Base-by-base conservation (phyloP, 2,888 invertebrate genomes). In the Ligdia adustata region DNA sequence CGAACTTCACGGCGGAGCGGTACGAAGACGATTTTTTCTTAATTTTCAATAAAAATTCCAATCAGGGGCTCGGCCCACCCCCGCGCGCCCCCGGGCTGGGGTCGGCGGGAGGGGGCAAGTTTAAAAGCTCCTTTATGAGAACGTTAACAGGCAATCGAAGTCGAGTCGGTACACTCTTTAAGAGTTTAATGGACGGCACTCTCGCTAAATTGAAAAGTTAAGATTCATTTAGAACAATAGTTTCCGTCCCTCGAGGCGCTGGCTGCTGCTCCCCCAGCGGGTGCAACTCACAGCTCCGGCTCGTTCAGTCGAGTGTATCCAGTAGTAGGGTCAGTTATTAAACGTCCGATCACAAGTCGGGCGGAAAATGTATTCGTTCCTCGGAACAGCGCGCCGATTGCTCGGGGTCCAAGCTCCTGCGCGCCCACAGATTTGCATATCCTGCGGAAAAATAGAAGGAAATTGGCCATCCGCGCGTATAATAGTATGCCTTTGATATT, bases 61-160 rank as follows among this genome's bases (percentile, higher is more conserved):
- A 54, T 54, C 49, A 54, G 40, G 29, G n/a, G n/a, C n/a, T n/a
- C n/a, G n/a, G n/a, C n/a, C n/a, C n/a, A n/a, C n/a, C n/a, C n/a
- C n/a, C n/a, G 34, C 16, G 40, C 32, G 11, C 5, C 20, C 22
- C 24, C 0, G 1, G n/a, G n/a, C 24, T n/a, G 38, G 4, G 16
- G 12, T 9, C 13, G 27, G 28, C 4, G 11, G 24, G 32, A 2
- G 22, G 6, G 22, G 44, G 53, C 45, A 42, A 56, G 55, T 62
- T 64, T 33, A 62, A 58, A 58, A 53, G 49, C 57, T 62, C 43
- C 43, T 46, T 60, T 64, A 58, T 58, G 53, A 54, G 59, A 64
- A 60, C 61, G 57, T 59, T 65, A 68, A 64, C 60, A 60, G 49
- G 64, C 62, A 67, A 69, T 69, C 62, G 58, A 67, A 70, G 66